Base-by-base conservation (phyloP, 2,888 invertebrate genomes). In the Clunio marinus region DNA sequence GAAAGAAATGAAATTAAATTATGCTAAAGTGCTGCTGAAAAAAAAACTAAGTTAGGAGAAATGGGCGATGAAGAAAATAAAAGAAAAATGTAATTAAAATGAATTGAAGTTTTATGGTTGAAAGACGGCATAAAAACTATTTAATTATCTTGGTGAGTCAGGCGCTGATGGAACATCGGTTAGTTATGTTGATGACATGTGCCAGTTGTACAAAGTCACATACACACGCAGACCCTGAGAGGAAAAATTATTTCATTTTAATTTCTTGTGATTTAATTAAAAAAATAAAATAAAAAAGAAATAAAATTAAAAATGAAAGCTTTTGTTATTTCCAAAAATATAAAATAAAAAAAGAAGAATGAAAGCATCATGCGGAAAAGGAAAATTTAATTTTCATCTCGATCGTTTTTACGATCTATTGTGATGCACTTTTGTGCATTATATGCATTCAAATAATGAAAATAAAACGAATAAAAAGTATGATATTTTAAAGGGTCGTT, bases 401-500 rank as follows among this genome's bases (percentile, higher is more conserved):
- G 51, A 51, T 41, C 41, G 41, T 41, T 41, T 41, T 41, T 41
- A 22, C 20, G 51, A 51, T 51, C 17, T 22, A 32, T 32, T 32
- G 22, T 51, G 51, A 17, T 51, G 51, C 51, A 51, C 51, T 51
- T 51, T 51, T 51, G 51, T 51, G 51, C 51, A 51, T 20, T 51
- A 20, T 51, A 51, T 51, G 41, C 41, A 41, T 41, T 41, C 41
- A 41, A 41, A 41, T 41, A 41, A 15, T n/a, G n/a, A n/a, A n/a
- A n/a, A n/a, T n/a, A n/a, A 41, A 15, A 41, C 41, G 41, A 41
- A 41, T n/a, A n/a, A n/a, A 15, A 41, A 41, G 41, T 41, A n/a
- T n/a, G n/a, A n/a, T n/a, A n/a, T n/a, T n/a, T n/a, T n/a, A n/a
- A n/a, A n/a, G n/a, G n/a, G n/a, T n/a, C n/a, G n/a, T n/a, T n/a